Evolutionary conservation across 2,888 invertebrate species (phyloP).

Genomic region (Microdon myrmicae): DNA sequence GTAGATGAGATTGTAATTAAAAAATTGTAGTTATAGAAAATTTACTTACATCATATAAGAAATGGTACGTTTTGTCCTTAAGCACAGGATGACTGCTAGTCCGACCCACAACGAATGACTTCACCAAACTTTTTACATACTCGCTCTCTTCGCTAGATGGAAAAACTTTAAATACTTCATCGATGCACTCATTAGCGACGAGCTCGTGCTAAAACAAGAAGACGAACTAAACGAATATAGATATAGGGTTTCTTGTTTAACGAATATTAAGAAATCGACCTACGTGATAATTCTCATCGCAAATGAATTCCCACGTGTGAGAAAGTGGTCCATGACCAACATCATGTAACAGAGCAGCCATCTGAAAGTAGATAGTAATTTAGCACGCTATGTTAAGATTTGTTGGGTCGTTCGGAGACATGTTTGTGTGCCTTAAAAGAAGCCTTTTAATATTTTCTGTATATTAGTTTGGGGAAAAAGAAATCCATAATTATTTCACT

Average conservation of each 20-base stretch:
- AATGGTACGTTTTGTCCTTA: conserved; percentile 54
- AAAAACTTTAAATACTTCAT: conserved; percentile 56
- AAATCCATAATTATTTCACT: too few species aligned
- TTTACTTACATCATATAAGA: conserved; percentile 60
- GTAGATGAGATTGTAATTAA: conserved; percentile 2
- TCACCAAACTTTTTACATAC: conserved; percentile 59
- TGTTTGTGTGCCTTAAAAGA: too few species aligned
- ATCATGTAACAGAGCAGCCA: conserved; percentile 77
- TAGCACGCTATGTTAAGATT: neutral
- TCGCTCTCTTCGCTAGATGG: conserved; percentile 53
- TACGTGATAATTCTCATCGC: conserved; percentile 37
- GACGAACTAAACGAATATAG: neutral
- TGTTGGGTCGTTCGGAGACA: neutral
- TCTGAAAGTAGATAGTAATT: conserved; percentile 67
- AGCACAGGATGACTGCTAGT: conserved; percentile 41
- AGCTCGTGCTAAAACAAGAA: conserved; percentile 58
- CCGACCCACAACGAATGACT: conserved; percentile 59
- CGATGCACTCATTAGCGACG: conserved; percentile 56
- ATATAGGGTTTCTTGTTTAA: too few species aligned
- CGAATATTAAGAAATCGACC: neutral
- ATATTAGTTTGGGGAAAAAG: too few species aligned
- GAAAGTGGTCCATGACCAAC: conserved; percentile 77
- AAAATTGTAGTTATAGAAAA: neutral
- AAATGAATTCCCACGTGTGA: conserved; percentile 71
- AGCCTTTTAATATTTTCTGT: too few species aligned